Conservation (phyloP, 2,888 invertebrate species). For the Ornithoptera alexandrae region DNA sequence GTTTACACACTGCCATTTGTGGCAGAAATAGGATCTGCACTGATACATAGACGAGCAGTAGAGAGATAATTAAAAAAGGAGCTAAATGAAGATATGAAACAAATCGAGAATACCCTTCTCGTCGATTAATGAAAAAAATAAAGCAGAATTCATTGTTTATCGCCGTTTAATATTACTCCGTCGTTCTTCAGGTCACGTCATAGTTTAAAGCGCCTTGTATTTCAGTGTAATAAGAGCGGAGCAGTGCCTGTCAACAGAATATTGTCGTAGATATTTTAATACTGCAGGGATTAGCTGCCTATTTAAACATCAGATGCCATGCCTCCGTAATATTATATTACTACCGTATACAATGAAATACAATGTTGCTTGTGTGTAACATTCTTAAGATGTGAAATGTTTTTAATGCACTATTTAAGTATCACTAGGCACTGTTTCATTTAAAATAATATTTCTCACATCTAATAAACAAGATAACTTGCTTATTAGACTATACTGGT, state of each 20-base stretch:
- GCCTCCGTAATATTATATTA: constrained; percentile 57
- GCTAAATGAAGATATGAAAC: too few species aligned
- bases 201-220: constrained; percentile 37
- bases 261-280: constrained; percentile 80
- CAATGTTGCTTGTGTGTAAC: background rate
- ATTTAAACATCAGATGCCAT: constrained; percentile 75
- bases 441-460: too few species aligned
- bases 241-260: constrained; percentile 60
- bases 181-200: constrained; percentile 5
- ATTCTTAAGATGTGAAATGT: background rate
- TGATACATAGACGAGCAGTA: too few species aligned
- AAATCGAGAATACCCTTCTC: too few species aligned
- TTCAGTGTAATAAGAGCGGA: constrained; percentile 76
- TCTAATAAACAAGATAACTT: too few species aligned
- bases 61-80: too few species aligned
- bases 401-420: background rate
- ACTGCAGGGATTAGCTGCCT: constrained; percentile 78
- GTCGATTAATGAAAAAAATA: constrained; percentile 17
- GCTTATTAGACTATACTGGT: too few species aligned
- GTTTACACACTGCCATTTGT: too few species aligned
- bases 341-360: background rate
- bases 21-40: too few species aligned
- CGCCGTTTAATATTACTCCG: constrained; percentile 6
- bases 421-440: background rate
- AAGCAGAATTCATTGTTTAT: constrained; percentile 1